phyloP scores from a whole-genome alignment of 2,797 vertebrate species.

The Amblyopsis hoosieri region DNA sequence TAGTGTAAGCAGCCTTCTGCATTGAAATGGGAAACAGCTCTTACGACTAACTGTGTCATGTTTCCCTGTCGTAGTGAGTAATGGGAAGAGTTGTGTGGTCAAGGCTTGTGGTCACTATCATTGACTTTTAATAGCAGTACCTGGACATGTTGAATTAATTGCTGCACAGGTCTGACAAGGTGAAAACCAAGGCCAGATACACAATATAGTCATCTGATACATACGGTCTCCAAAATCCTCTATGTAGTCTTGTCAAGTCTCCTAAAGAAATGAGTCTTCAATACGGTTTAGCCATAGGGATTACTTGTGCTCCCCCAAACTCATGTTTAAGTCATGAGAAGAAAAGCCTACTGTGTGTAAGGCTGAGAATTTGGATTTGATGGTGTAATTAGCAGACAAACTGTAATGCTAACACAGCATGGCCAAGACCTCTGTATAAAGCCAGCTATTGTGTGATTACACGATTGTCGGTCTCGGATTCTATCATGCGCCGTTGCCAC shows the following conservation, averaged over 20 bases:
- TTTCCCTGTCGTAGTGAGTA: constrained; percentile 41
- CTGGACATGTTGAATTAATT: constrained; percentile 23
- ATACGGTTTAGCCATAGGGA: constrained; percentile 53
- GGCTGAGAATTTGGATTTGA: constrained; percentile 49
- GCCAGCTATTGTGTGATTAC: constrained; percentile 41
- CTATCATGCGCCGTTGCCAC: constrained; percentile 36
- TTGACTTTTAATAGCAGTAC: constrained; percentile 9
- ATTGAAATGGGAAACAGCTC: constrained; percentile 39
- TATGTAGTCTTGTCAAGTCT: constrained; percentile 59
- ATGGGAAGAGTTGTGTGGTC: constrained; percentile 31
- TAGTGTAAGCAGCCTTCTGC: constrained; percentile 47
- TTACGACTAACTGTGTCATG: constrained; percentile 30
- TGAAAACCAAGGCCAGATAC: constrained; percentile 31
- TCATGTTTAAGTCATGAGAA: constrained; percentile 60
- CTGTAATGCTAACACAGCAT: constrained; percentile 50
- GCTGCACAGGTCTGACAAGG: constrained; percentile 24
- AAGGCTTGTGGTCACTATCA: background rate
- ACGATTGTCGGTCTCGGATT: constrained; percentile 39
- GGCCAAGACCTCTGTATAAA: constrained; percentile 52
- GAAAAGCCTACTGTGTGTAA: constrained; percentile 36
- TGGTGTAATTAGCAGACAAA: constrained; percentile 64
- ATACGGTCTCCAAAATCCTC: constrained; percentile 50
- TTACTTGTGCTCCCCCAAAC: constrained; percentile 44
- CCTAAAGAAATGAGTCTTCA: constrained; percentile 64
- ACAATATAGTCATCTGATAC: constrained; percentile 49